phyloP scores from a whole-genome alignment of 1,140 invertebrate genomes.

The Oppia nitens region DNA sequence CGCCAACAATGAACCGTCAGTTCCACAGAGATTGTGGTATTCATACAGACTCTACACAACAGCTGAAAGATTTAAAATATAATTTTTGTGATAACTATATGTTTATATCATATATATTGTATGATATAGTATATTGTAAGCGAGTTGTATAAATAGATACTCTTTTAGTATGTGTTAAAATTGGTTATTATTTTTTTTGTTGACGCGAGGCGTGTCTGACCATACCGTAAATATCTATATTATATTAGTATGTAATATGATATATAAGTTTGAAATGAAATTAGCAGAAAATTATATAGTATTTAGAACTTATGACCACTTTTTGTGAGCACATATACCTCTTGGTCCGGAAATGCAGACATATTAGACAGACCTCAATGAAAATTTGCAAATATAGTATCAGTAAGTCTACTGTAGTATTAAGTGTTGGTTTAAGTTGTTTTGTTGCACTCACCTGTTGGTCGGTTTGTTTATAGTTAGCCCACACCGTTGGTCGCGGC shows the following conservation, averaged over 20 bases:
- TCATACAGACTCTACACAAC: too few species aligned
- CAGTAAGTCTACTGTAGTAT: too few species aligned
- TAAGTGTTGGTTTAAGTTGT: too few species aligned
- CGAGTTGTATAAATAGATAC: too few species aligned
- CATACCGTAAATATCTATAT: too few species aligned
- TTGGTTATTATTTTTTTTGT: background rate
- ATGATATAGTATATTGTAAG: background rate
- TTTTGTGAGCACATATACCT: background rate
- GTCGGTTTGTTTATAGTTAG: too few species aligned
- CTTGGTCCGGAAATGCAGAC: background rate
- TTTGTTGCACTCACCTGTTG: too few species aligned
- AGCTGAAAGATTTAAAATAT: background rate
- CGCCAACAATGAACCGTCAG: background rate
- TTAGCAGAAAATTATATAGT: background rate
- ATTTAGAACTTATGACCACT: background rate
- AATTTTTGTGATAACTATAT: too few species aligned
- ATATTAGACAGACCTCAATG: background rate
- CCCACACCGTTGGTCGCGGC: too few species aligned
- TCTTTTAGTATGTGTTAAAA: background rate
- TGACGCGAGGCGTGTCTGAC: background rate
- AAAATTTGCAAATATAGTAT: too few species aligned
- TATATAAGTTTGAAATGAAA: background rate
- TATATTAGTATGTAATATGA: too few species aligned
- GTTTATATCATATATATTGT: background rate
- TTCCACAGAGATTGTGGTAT: too few species aligned